Evolutionary conservation across 2,888 invertebrate genomes (phyloP).

Genomic region (Ormyrus thymus): DNA sequence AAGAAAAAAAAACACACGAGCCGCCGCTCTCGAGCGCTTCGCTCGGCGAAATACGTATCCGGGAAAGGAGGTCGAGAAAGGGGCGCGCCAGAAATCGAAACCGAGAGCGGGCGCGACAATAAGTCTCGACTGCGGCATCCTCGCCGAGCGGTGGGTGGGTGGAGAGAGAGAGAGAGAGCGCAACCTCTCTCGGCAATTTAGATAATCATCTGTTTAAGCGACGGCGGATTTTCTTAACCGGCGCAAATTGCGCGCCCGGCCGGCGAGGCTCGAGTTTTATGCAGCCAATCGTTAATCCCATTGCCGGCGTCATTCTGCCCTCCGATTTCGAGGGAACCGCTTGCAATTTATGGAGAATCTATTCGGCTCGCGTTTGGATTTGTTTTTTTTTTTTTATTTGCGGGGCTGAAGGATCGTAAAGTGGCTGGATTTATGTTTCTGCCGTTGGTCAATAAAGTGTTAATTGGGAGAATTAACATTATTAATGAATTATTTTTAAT

Average conservation of each 20-base stretch:
- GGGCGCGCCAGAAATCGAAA: conserved; percentile 31
- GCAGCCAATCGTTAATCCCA: conserved; percentile 4
- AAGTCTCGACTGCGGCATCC: conserved; percentile 7
- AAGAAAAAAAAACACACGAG: background rate
- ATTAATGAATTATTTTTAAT: too few species aligned
- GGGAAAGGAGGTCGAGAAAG: conserved; percentile 34
- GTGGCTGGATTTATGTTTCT: too few species aligned
- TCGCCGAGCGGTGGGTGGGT: background rate
- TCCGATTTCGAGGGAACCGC: background rate
- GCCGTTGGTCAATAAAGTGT: too few species aligned
- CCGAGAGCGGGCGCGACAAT: conserved; percentile 15
- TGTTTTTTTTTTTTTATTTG: background rate
- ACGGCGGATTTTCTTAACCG: conserved; percentile 24
- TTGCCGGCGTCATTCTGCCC: background rate
- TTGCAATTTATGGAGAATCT: background rate
- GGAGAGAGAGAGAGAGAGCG: too few species aligned
- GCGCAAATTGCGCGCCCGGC: conserved; percentile 20
- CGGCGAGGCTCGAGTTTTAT: background rate
- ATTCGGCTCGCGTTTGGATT: background rate
- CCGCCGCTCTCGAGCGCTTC: background rate
- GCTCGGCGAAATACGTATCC: conserved; percentile 6
- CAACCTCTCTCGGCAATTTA: conserved; percentile 21
- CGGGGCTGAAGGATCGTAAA: background rate
- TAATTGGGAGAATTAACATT: too few species aligned
- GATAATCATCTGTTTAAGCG: conserved; percentile 27